Conservation (phyloP, 1,140 invertebrate genomes). For the Lasioglossum baleicum region DNA sequence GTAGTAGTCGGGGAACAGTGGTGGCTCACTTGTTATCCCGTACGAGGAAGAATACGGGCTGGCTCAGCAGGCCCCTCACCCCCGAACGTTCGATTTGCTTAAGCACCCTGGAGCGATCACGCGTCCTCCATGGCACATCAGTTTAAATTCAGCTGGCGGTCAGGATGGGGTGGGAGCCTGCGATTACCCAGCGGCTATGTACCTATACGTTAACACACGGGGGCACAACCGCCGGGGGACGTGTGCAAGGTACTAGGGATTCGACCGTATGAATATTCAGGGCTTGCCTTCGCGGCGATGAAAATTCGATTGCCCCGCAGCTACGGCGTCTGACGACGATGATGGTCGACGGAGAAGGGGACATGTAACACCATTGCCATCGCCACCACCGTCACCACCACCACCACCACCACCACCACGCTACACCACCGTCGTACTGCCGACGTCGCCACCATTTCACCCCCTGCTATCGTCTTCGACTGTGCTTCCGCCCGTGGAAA, state of each 20-base stretch:
- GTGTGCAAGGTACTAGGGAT: constrained; percentile 53
- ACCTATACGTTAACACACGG: constrained; percentile 49
- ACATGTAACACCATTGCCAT: constrained; percentile 13
- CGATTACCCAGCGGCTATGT: constrained; percentile 58
- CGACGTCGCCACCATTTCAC: constrained; percentile 2
- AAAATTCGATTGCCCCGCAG: constrained; percentile 67
- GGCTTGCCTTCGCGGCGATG: constrained; percentile 62
- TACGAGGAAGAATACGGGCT: background rate
- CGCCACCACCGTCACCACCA: too few species aligned
- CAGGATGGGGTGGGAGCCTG: constrained; percentile 20
- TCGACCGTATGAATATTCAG: constrained; percentile 66
- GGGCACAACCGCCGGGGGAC: constrained; percentile 20
- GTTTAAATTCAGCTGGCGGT: constrained; percentile 60
- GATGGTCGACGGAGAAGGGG: constrained; percentile 37
- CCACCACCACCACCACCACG: background rate
- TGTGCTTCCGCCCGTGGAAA: constrained; percentile 23
- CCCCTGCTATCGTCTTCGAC: constrained; percentile 24
- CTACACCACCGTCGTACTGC: background rate
- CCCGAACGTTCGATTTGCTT: constrained; percentile 55
- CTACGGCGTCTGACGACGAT: constrained; percentile 56
- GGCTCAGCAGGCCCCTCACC: background rate
- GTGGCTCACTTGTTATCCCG: constrained; percentile 8
- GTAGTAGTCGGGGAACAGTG: background rate
- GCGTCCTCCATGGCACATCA: constrained; percentile 45
- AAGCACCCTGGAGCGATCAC: constrained; percentile 47